Evolutionary conservation across 2,797 vertebrate genomes (phyloP).

Genomic region (Sparidentex hasta): DNA sequence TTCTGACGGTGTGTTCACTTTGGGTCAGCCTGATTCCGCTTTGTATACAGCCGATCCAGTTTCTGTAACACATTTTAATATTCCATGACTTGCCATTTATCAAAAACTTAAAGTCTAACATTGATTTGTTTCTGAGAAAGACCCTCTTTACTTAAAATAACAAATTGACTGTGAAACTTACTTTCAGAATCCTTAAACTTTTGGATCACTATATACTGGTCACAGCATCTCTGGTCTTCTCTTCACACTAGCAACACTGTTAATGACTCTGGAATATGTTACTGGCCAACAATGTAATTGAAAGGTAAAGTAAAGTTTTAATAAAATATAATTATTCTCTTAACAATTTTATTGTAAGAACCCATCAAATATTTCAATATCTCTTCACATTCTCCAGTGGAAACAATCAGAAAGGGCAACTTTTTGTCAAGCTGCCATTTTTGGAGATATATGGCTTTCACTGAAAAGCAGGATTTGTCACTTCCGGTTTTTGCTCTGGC

Average conservation of each 20-base stretch:
- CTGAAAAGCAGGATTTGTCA: conserved; percentile 45
- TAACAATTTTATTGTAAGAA: background rate
- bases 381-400: background rate
- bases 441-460: conserved; percentile 3
- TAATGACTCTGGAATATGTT: background rate
- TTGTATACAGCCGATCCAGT: too few species aligned
- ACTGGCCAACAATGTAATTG: background rate
- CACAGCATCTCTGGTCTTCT: too few species aligned
- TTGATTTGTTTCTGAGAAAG: too few species aligned
- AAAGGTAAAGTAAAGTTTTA: background rate
- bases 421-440: conserved; percentile 37
- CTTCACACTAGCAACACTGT: background rate
- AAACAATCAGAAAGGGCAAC: background rate
- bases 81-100: too few species aligned
- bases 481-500: conserved; percentile 46
- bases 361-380: background rate
- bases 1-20: too few species aligned
- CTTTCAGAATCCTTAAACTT: too few species aligned
- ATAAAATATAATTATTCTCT: background rate
- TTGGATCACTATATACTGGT: background rate
- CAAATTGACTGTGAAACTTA: too few species aligned
- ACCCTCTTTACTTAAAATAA: too few species aligned
- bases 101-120: too few species aligned
- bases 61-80: too few species aligned
- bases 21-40: too few species aligned